Evolutionary conservation across 2,113 vertebrate genomes (phyloP).

Genomic region (Pimephales promelas): DNA sequence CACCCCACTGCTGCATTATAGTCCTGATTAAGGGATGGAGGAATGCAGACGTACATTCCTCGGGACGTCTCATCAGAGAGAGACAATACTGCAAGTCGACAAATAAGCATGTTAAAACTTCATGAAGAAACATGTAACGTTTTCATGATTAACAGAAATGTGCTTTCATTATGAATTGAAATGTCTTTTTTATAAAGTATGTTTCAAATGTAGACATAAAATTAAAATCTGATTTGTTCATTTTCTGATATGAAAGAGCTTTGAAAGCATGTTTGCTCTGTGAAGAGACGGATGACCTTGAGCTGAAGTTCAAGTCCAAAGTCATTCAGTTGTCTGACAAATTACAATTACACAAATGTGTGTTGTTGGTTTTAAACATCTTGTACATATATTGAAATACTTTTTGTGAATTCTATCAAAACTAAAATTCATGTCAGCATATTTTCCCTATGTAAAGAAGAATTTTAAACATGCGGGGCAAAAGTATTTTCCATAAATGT

Average conservation of each 20-base stretch:
- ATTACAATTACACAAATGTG: not conserved
- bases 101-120: not conserved
- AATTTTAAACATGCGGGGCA: not conserved
- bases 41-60: conserved; percentile 57
- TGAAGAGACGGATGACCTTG: not conserved
- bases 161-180: not conserved
- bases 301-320: conserved; percentile 39
- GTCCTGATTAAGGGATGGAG: conserved; percentile 55
- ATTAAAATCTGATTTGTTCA: not conserved
- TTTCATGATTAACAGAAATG: no score
- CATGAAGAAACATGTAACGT: not conserved
- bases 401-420: not conserved
- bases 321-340: not conserved
- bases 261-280: not conserved
- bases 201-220: not conserved
- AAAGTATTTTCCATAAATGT: not conserved
- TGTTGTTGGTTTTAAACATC: not conserved
- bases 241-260: not conserved
- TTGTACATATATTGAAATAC: not conserved
- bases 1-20: conserved; percentile 73
- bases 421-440: not conserved
- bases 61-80: conserved; percentile 5
- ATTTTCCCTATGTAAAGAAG: not conserved
- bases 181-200: not conserved
- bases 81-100: not conserved